Percentiles rank a stretch among this genome's conserved stretches.
Conservation (phyloP, 1,140 invertebrate species). For the Diploscapter pachys region DNA sequence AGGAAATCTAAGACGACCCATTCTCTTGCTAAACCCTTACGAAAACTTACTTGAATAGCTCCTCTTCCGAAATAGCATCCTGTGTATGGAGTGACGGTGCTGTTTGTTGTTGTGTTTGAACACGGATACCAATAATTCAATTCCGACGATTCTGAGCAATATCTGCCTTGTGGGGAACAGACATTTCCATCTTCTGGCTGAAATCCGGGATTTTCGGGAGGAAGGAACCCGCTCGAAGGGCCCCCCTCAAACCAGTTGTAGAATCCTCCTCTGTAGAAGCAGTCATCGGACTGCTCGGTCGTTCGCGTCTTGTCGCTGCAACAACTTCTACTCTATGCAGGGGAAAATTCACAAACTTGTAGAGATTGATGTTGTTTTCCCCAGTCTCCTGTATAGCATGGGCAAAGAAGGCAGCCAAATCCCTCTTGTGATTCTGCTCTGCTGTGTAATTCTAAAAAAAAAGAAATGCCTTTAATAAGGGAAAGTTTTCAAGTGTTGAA, state of each 20-base stretch:
- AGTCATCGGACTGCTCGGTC: slow-evolving; percentile 43
- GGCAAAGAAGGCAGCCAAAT: slow-evolving; percentile 43
- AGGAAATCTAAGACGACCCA: slow-evolving; percentile 41
- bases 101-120: slow-evolving; percentile 31
- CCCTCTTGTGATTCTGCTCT: slow-evolving; percentile 31
- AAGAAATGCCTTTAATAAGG: neutral
- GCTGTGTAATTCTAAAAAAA: slow-evolving; percentile 31
- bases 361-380: slow-evolving; percentile 40
- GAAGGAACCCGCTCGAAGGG: slow-evolving; percentile 49
- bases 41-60: slow-evolving; percentile 42
- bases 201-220: slow-evolving; percentile 37
- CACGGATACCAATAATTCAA: slow-evolving; percentile 48
- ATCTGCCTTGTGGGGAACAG: slow-evolving; percentile 42
- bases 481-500: too few relatives aligned
- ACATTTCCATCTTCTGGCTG: slow-evolving; percentile 46
- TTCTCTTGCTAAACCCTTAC: neutral
- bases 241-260: slow-evolving; percentile 59
- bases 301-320: slow-evolving; percentile 23
- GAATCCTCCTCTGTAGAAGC: slow-evolving; percentile 57
- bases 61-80: slow-evolving; percentile 58
- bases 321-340: neutral
- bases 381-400: slow-evolving; percentile 45
- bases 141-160: slow-evolving; percentile 43
- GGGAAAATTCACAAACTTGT: slow-evolving; percentile 24
- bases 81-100: slow-evolving; percentile 30